Evolutionary conservation across 2,113 vertebrate species (phyloP), one percentile per base, ranked within the genome.

Genomic region (Poicephalus meyeri): DNA sequence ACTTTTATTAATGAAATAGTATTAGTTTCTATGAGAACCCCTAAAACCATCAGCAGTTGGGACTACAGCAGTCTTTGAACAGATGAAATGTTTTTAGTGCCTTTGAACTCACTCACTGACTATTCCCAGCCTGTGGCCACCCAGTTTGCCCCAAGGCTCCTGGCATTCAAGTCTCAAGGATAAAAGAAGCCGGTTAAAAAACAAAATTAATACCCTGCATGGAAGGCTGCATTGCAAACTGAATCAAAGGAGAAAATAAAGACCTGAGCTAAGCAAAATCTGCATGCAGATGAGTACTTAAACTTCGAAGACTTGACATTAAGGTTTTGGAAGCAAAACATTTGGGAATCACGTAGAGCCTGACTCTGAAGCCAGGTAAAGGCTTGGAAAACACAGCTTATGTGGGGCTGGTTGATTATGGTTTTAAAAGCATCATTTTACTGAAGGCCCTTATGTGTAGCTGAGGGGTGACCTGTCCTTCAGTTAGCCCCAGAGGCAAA

Each of bases 231-330:
- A 10, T 20, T 65, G 49, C 88, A 93, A 90, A 49, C 21, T 7
- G 61, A 88, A 93, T 94, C 92, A 94, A 84, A 92, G 65, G 49
- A 82, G 79, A 61, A 84, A 70, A 76, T 35, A 69, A 96, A 89
- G 56, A 11, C 86, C 94, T 90, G 88, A 94, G 94, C 95, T 95
- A 84, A 95, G 95, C 95, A 96, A 84, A 97, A 89, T 73, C 71
- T 2, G 1, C 42, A 70, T 5, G 39, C 50, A 71, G 84, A 84
- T 80, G 52, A 92, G 74, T 69, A 71, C 74, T 93, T 64, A 31
- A 81, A 71, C 76, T 86, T 93, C 53, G 39, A 31, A 92, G 50
- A 64, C 37, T 39, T 80, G 56, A 81, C 78, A 31, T 60, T 16
- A 64, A 88, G 65, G 33, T 49, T 94, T 77, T 56, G 53, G 85